Conservation (phyloP, 2,888 invertebrate species). For the Mesoligia furuncula region DNA sequence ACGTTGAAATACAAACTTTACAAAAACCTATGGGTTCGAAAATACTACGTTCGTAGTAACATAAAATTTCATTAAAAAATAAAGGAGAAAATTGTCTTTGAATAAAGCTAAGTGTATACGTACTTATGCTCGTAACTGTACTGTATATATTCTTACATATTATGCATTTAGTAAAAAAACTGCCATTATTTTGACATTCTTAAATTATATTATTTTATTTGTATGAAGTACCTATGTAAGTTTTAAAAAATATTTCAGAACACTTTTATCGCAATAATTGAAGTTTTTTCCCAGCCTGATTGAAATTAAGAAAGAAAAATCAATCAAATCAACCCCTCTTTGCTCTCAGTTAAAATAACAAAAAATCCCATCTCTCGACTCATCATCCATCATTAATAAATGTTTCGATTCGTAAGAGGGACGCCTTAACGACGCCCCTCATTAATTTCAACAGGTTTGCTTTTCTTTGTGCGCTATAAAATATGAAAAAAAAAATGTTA, state of each 20-base stretch:
- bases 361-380: slow-evolving; percentile 5
- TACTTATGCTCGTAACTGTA: no score
- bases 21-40: no score
- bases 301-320: background rate
- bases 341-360: slow-evolving; percentile 11
- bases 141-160: no score
- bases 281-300: background rate
- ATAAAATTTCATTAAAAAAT: no score
- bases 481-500: slow-evolving; percentile 33
- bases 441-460: slow-evolving; percentile 71
- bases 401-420: slow-evolving; percentile 56
- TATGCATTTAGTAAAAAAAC: no score
- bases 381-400: slow-evolving; percentile 60
- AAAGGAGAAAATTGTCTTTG: no score
- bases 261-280: background rate
- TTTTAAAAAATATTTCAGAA: background rate
- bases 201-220: no score
- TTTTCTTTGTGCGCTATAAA: slow-evolving; percentile 45
- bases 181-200: no score
- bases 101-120: no score
- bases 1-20: no score
- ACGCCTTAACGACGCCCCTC: slow-evolving; percentile 73
- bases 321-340: background rate
- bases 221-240: no score
- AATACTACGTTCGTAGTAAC: no score